Conservation (phyloP, 2,888 invertebrate genomes). For the Nebria salina region DNA sequence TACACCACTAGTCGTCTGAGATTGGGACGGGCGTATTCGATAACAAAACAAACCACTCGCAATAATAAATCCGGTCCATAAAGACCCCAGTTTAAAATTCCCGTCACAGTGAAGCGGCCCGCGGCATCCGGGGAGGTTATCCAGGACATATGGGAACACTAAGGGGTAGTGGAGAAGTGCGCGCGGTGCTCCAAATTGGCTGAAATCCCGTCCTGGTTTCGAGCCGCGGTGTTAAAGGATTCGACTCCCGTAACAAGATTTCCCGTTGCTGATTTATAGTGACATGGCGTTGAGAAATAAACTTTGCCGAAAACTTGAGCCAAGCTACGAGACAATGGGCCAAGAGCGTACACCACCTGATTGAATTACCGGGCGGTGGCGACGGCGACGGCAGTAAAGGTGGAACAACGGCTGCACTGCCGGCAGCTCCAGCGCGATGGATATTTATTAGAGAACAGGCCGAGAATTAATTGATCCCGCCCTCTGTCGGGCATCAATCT, state of each 20-base stretch:
- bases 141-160: neutral
- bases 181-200: constrained; percentile 49
- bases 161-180: neutral
- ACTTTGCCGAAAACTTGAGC: constrained; percentile 45
- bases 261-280: constrained; percentile 47
- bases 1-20: constrained; percentile 19
- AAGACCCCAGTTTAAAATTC: constrained; percentile 46
- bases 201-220: constrained; percentile 53
- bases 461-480: constrained; percentile 46
- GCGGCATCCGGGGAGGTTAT: constrained; percentile 7
- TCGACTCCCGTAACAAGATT: constrained; percentile 47
- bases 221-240: constrained; percentile 51
- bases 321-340: constrained; percentile 41
- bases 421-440: constrained; percentile 25
- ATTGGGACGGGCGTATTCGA: constrained; percentile 22
- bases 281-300: constrained; percentile 47
- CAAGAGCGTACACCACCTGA: constrained; percentile 41
- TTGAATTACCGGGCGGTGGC: constrained; percentile 37
- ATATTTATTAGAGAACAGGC: constrained; percentile 45
- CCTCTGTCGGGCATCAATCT: constrained; percentile 42
- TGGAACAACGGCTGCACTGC: constrained; percentile 12
- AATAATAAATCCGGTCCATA: constrained; percentile 43
- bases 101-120: constrained; percentile 41
- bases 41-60: constrained; percentile 45
- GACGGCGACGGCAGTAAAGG: constrained; percentile 4